Evolutionary conservation across 2,113 vertebrate species (phyloP), one percentile per base, ranked within the genome.

Genomic region (Spheniscus mendiculus): DNA sequence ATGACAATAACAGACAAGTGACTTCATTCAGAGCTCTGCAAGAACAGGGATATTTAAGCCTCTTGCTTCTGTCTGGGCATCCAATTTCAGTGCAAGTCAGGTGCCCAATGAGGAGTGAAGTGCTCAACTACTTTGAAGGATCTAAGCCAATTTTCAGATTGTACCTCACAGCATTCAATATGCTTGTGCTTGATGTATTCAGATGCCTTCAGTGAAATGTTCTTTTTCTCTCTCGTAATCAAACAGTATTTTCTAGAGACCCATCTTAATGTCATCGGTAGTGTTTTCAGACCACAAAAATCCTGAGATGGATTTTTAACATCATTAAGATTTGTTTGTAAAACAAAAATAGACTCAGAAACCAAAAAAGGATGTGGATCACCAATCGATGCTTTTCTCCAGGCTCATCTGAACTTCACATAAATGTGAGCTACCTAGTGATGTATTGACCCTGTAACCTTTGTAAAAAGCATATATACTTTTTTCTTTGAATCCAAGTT

Each of bases 291-390:
- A 91, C 71, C 88, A 87, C 71, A 90, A 52, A 88, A 94, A 66
- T 66, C 11, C 0, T 59, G 67, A 80, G 49, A 96, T 66, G 36
- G 32, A 93, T 93, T 95, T 96, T 91, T 86, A 95, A 59, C 72
- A 58, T 58, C 63, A 81, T 77, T 83, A 77, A 52, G 52, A 84
- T 36, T 38, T 18, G 11, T 62, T 38, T 71, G 47, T 77, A 95
- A 96, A 97, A 73, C 77, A 93, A 74, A 93, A 94, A 23, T 19
- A 90, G 61, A 92, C 40, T 45, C 42, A n/a, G 61, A 82, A 95
- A 67, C 83, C 79, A 96, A 47, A 18, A 94, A 26, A 55, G 90
- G 34, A 88, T 77, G 82, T 83, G 78, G 81, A 50, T 79, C 91
- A 93, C 53, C 61, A 69, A 42, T 55, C 87, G 61, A 30, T 86